Conservation (phyloP, 2,797 vertebrate genomes). For the Telmatherina bonti region DNA sequence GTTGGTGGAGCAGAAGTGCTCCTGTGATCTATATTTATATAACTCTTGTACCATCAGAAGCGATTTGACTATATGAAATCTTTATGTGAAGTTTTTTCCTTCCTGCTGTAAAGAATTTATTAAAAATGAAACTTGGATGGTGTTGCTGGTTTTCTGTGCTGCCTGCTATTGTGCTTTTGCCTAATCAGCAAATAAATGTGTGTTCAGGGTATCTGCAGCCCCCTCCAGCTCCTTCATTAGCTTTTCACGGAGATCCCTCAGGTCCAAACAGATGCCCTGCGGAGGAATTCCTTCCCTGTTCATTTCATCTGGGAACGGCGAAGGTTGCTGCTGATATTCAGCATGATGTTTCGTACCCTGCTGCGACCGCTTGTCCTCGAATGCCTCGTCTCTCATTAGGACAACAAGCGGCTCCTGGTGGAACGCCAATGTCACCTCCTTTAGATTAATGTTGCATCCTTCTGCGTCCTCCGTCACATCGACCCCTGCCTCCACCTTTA, state of each 20-base stretch:
- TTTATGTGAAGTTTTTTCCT: slow-evolving; percentile 69
- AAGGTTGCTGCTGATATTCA: background rate
- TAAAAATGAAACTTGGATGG: slow-evolving; percentile 69
- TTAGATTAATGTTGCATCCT: background rate
- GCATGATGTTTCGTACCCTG: too few species aligned
- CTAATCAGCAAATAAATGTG: slow-evolving; percentile 17
- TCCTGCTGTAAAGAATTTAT: slow-evolving; percentile 80
- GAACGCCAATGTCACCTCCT: background rate
- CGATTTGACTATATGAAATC: slow-evolving; percentile 79
- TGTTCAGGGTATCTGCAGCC: slow-evolving; percentile 16
- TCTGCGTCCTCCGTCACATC: too few species aligned
- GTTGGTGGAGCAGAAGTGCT: slow-evolving; percentile 62
- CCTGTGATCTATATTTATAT: slow-evolving; percentile 86
- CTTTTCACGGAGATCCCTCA: background rate
- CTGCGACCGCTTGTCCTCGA: too few species aligned
- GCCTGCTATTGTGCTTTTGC: slow-evolving; percentile 54
- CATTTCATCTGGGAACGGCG: background rate
- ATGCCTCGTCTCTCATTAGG: too few species aligned
- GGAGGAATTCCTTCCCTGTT: background rate
- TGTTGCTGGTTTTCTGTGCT: slow-evolving; percentile 57
- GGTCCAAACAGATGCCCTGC: background rate
- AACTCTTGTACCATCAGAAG: slow-evolving; percentile 76
- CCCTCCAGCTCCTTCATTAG: background rate
- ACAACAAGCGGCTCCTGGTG: background rate
- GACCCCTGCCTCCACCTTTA: too few species aligned